Evolutionary conservation across 2,888 invertebrate species (phyloP).

Genomic region (Erebia palarica): DNA sequence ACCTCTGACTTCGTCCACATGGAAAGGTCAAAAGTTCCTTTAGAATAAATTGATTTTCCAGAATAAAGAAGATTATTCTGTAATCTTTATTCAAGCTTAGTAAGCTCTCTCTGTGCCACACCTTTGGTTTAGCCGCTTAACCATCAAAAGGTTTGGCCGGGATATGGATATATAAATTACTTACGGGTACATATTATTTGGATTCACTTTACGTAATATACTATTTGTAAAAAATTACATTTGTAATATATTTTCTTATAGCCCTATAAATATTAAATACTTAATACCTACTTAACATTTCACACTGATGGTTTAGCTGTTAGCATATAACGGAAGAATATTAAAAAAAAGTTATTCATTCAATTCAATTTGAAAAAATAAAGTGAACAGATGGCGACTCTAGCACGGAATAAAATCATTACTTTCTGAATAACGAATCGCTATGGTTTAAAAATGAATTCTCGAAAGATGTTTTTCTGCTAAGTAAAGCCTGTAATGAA

Average conservation of each 20-base stretch:
- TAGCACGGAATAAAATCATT: slow-evolving; percentile 8
- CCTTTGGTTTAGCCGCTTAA: too few relatives aligned
- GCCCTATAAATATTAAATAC: background rate
- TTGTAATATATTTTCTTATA: background rate
- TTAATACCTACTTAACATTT: background rate
- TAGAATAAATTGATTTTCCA: too few relatives aligned
- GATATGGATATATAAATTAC: too few relatives aligned
- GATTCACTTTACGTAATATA: too few relatives aligned
- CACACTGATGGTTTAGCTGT: background rate
- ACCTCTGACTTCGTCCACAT: too few relatives aligned
- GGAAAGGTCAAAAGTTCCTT: too few relatives aligned
- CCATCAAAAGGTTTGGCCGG: too few relatives aligned
- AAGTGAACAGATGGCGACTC: background rate
- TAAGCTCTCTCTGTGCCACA: too few relatives aligned
- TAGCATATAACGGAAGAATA: background rate
- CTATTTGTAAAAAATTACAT: background rate
- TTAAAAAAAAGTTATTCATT: too few relatives aligned
- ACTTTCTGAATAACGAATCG: background rate
- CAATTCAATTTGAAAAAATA: background rate
- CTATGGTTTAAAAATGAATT: background rate
- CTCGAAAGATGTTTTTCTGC: background rate
- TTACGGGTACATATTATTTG: too few relatives aligned
- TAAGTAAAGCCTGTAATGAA: slow-evolving; percentile 3
- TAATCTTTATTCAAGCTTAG: too few relatives aligned
- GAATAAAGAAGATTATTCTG: too few relatives aligned